Evolutionary conservation across 2,113 vertebrate species (phyloP).

Genomic region (Numida meleagris): DNA sequence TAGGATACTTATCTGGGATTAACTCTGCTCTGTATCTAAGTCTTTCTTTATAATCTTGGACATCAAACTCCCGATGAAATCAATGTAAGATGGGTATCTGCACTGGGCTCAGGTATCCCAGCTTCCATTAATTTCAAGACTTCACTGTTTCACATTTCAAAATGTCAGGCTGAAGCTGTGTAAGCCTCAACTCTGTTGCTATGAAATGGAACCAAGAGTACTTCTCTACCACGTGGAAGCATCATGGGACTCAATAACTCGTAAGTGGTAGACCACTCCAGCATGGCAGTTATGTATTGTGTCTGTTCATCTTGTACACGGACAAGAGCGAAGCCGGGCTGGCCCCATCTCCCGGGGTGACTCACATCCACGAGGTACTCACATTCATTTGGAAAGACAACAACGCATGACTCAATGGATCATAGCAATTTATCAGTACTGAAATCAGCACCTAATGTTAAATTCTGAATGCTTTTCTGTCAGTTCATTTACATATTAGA

Average conservation of each 20-base stretch:
- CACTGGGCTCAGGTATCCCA: not conserved
- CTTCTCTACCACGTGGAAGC: not conserved
- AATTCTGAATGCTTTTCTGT: conserved; percentile 39
- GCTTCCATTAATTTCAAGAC: not conserved
- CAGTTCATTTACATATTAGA: conserved; percentile 27
- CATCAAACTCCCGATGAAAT: not conserved
- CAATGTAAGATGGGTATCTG: fast-evolving
- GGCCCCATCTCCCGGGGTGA: conserved; percentile 17
- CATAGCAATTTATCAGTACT: conserved; percentile 54
- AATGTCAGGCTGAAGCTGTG: not conserved
- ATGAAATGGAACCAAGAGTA: not conserved
- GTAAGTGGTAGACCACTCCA: not conserved
- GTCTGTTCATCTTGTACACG: fast-evolving
- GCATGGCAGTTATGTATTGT: not conserved
- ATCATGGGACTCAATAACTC: not conserved
- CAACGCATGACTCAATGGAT: conserved; percentile 51
- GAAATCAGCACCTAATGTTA: conserved; percentile 55
- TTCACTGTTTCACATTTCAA: not conserved
- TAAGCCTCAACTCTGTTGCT: not conserved
- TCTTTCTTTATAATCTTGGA: not conserved
- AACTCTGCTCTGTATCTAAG: not conserved
- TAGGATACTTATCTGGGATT: not conserved
- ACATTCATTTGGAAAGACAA: conserved; percentile 56
- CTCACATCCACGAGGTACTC: conserved; percentile 31
- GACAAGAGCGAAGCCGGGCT: not conserved